Evolutionary conservation across 1,140 invertebrate species (phyloP).

Genomic region (Drosophila novamexicana): DNA sequence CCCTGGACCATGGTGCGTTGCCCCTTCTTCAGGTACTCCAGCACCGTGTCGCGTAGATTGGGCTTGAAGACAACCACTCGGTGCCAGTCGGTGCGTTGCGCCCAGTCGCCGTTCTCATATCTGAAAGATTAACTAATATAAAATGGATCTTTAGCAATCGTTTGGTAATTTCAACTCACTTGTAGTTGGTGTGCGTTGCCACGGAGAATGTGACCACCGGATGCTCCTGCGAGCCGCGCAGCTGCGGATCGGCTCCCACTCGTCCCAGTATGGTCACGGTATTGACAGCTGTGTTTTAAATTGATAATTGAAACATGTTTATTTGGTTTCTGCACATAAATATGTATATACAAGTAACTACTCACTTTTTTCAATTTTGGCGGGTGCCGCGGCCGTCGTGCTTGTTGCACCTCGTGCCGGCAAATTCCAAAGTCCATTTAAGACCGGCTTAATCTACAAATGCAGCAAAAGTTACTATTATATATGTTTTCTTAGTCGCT

Average conservation of each 20-base stretch:
- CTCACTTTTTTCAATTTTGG: slow-evolving; percentile 82
- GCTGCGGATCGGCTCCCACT: slow-evolving; percentile 93
- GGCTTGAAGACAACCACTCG: slow-evolving; percentile 95
- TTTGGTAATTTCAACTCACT: slow-evolving; percentile 62
- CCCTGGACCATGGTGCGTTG: slow-evolving; percentile 93
- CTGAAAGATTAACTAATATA: slow-evolving; percentile 28
- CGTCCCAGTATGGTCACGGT: slow-evolving; percentile 93
- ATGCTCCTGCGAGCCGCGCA: slow-evolving; percentile 91
- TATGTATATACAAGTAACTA: no score
- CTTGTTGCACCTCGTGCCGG: slow-evolving; percentile 55
- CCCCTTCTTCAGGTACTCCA: slow-evolving; percentile 93
- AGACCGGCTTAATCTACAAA: slow-evolving; percentile 47
- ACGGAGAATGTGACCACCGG: slow-evolving; percentile 95
- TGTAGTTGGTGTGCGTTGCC: slow-evolving; percentile 94
- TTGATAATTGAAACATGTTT: slow-evolving; percentile 3
- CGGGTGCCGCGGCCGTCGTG: slow-evolving; percentile 61
- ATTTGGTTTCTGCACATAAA: background rate
- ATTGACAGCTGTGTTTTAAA: slow-evolving; percentile 90
- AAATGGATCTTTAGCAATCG: background rate
- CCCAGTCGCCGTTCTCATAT: slow-evolving; percentile 90
- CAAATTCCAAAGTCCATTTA: slow-evolving; percentile 48
- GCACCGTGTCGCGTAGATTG: slow-evolving; percentile 90
- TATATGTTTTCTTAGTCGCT: background rate
- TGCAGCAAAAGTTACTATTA: background rate
- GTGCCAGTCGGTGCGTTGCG: slow-evolving; percentile 96